phyloP scores from a whole-genome alignment of 2,888 invertebrate species.

The Phyllotreta striolata region DNA sequence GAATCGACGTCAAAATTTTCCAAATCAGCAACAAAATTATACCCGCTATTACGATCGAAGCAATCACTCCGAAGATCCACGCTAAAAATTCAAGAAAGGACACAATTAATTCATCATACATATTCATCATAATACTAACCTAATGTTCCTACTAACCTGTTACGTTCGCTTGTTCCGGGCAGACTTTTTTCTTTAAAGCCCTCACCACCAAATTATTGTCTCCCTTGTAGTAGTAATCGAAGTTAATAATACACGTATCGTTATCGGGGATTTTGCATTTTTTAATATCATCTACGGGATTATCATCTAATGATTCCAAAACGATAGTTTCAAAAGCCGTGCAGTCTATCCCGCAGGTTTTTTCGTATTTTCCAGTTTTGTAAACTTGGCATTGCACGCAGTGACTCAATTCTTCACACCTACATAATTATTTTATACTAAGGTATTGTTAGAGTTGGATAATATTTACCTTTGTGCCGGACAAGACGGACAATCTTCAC shows the following conservation, averaged over 20 bases:
- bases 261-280: constrained; percentile 60
- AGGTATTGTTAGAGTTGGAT: constrained; percentile 15
- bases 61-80: constrained; percentile 74
- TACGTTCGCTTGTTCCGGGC: constrained; percentile 60
- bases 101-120: too few species aligned
- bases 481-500: constrained; percentile 78
- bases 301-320: constrained; percentile 54
- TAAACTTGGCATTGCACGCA: constrained; percentile 76
- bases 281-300: constrained; percentile 53
- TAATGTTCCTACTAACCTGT: constrained; percentile 59
- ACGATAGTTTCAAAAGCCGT: constrained; percentile 52
- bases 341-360: constrained; percentile 53
- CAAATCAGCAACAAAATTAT: constrained; percentile 75
- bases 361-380: constrained; percentile 55
- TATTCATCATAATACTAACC: too few species aligned
- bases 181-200: constrained; percentile 61
- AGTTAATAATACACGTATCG: constrained; percentile 61
- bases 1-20: constrained; percentile 76
- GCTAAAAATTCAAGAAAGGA: constrained; percentile 60
- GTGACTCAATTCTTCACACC: constrained; percentile 72
- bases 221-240: constrained; percentile 60
- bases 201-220: constrained; percentile 56
- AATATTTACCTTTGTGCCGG: constrained; percentile 62
- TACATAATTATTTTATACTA: constrained; percentile 34
- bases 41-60: constrained; percentile 75